These are phyloP conservation scores for Solea senegalensis DNA, from an alignment of 2,113 vertebrate species.

Conservation along the genomic window DNA sequence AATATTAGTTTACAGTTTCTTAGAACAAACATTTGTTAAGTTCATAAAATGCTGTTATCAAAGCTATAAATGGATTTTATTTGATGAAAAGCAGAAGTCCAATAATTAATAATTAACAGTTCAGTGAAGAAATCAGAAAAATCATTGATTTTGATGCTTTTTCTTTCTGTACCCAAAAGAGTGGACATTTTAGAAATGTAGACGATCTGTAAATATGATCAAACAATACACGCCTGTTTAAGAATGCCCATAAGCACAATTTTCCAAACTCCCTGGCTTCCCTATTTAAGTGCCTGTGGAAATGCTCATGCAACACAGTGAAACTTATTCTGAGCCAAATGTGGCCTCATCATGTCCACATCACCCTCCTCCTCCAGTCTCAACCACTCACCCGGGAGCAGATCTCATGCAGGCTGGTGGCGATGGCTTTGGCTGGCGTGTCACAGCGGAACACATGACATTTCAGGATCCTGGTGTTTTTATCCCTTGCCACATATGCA, in stretches of 20 bases:
- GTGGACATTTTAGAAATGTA: background rate
- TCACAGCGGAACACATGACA: constrained; percentile 99
- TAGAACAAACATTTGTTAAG: no score
- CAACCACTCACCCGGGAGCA: constrained; percentile 91
- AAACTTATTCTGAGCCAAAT: background rate
- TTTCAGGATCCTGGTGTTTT: constrained; percentile 97
- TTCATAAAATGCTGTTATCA: background rate
- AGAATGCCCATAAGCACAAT: background rate
- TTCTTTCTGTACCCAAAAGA: no score
- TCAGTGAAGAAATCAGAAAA: constrained; percentile 6
- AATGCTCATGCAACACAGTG: background rate
- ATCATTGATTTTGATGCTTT: no score
- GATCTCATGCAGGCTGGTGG: constrained; percentile 98
- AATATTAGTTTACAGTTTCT: background rate
- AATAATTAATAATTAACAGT: constrained; percentile 8
- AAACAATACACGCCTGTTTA: background rate
- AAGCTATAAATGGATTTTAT: constrained; percentile 26
- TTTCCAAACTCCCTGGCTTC: background rate
- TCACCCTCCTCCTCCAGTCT: background rate
- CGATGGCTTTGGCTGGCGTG: constrained; percentile 98
- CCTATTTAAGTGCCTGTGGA: background rate
- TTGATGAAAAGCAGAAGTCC: background rate
- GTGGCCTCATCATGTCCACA: background rate
- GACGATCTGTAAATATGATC: constrained; percentile 14
- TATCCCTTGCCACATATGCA: constrained; percentile 97